These are phyloP conservation scores for Hypsibius dujardini DNA, from an alignment of 1,140 invertebrate species.

Conservation along the genomic window DNA sequence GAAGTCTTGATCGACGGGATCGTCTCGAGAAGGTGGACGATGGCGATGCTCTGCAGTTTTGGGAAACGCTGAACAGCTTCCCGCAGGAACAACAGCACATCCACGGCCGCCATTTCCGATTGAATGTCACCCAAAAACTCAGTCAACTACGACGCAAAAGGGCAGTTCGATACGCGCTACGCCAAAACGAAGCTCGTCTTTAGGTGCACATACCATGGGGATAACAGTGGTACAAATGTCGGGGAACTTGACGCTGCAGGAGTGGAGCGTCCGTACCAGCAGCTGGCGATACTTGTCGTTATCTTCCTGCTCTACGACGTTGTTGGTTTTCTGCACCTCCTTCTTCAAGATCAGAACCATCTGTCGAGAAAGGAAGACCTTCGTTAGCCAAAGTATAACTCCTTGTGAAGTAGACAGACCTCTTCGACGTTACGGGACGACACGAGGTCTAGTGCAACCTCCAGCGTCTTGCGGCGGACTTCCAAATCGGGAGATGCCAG, in stretches of 20 bases:
- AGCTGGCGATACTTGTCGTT: conserved; percentile 89
- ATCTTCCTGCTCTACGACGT: conserved; percentile 65
- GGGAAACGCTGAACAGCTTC: conserved; percentile 86
- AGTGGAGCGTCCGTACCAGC: conserved; percentile 79
- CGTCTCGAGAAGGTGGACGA: conserved; percentile 37
- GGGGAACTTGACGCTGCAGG: conserved; percentile 90
- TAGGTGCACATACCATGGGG: conserved; percentile 46
- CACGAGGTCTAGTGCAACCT: conserved; percentile 70
- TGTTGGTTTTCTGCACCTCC: conserved; percentile 76
- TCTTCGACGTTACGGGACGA: conserved; percentile 84
- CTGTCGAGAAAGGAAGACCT: conserved; percentile 27
- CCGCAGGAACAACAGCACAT: conserved; percentile 82
- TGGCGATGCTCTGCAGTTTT: conserved; percentile 54
- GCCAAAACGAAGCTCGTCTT: background rate
- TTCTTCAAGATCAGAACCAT: conserved; percentile 85
- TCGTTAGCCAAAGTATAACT: conserved; percentile 9
- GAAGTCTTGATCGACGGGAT: conserved; percentile 27
- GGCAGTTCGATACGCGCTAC: background rate
- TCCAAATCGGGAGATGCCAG: conserved; percentile 82
- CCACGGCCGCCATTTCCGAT: conserved; percentile 66
- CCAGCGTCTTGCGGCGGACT: conserved; percentile 46
- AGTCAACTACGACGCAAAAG: conserved; percentile 43
- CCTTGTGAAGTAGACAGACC: conserved; percentile 32
- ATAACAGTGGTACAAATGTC: conserved; percentile 84
- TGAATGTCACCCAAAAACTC: conserved; percentile 89